Evolutionary conservation across 2,113 vertebrate species (phyloP), one percentile per base, ranked within the genome.

Genomic region (Oreotrochilus melanogaster): DNA sequence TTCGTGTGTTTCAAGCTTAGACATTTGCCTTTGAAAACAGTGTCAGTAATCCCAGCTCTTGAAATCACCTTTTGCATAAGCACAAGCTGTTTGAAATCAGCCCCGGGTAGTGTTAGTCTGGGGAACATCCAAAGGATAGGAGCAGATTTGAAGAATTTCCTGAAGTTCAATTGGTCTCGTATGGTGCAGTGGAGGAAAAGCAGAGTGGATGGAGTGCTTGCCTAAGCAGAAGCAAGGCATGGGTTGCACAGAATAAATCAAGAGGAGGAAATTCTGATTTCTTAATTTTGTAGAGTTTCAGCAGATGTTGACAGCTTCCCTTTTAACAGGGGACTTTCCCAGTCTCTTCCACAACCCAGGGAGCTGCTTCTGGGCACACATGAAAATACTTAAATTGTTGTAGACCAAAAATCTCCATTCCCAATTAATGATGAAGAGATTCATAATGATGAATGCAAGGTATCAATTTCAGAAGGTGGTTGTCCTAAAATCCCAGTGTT

Each of bases 11-110:
- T 47, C 50, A 10, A 78, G 39, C 18, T 14, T 0, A 0, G 11
- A 19, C 2, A 0, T 30, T 48, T 33, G 53, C 5, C 42, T 69
- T 21, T 25, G 72, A 37, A 42, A 61, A 56, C 5, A 7, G 28
- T 10, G 24, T 33, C 23, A 15, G 27, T 7, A 39, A 61, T 27
- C 54, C 21, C 28, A 9, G 30, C 53, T 50, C 39, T 11, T 15
- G 12, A 54, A 60, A 6, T 4, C 6, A 6, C 19, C 43, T 71
- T 47, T 3, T 65, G 58, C n/a, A 9, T 18, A 4, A 53, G 42
- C 42, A 53, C 48, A 70, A 27, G n/a, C 14, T 65, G 0, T 51
- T 70, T 70, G 1, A 25, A 51, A n/a, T 18, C 24, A 57, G 0
- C 27, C 30, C 33, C 15, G 24, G 42, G n/a, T 62, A 23, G 42